A percentile compares a stretch with the other conserved stretches of the same genome.
Conservation (phyloP, 2,888 invertebrate genomes). For the Hydraecia micacea region DNA sequence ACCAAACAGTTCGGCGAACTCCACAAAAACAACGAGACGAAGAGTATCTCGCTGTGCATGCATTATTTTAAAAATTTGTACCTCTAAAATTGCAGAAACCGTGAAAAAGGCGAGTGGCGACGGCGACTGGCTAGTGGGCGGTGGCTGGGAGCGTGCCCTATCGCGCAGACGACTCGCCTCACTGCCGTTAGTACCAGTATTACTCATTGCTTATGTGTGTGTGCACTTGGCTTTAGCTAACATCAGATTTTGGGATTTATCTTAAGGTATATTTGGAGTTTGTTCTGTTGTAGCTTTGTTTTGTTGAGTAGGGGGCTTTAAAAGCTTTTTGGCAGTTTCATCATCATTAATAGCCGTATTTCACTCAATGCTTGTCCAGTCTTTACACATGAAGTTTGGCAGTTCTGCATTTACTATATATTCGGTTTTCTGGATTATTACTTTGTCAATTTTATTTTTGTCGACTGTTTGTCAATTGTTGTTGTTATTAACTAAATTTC, state of each 20-base stretch:
- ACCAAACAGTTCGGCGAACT: constrained; percentile 50
- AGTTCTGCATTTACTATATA: constrained; percentile 1
- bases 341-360: not conserved
- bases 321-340: constrained; percentile 7
- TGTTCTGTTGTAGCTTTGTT: constrained; percentile 2
- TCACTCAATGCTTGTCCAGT: not conserved
- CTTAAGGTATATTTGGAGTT: constrained; percentile 44
- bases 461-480: not conserved
- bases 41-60: constrained; percentile 54
- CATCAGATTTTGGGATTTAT: constrained; percentile 58
- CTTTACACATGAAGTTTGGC: not conserved
- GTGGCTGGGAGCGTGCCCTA: constrained; percentile 74
- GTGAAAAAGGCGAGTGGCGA: constrained; percentile 68
- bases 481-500: not conserved
- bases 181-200: constrained; percentile 66
- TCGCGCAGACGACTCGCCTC: constrained; percentile 69
- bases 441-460: not conserved
- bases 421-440: not conserved
- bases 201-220: constrained; percentile 67
- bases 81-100: constrained; percentile 70
- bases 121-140: constrained; percentile 58
- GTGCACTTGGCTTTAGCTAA: constrained; percentile 55
- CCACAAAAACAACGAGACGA: constrained; percentile 55
- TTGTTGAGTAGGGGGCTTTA: constrained; percentile 1
- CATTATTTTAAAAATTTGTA: constrained; percentile 66